Evolutionary conservation across 2,113 vertebrate genomes (phyloP).

Genomic region (Pelvicachromis taeniatus): DNA sequence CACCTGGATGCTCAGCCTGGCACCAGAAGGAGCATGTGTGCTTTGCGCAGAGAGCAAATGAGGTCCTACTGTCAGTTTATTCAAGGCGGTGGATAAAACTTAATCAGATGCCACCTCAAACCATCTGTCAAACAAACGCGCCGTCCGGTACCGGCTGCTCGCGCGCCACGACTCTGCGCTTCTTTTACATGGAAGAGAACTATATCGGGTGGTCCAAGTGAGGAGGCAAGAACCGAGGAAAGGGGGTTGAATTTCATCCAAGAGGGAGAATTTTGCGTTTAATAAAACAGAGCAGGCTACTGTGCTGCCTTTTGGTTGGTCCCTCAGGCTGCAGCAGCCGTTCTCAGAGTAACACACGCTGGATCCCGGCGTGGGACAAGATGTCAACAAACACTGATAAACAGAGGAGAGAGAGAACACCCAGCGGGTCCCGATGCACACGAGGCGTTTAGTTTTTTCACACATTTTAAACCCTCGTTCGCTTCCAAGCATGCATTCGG

Average conservation of each 20-base stretch:
- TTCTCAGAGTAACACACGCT: not conserved
- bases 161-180: not conserved
- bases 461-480: not conserved
- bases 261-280: not conserved
- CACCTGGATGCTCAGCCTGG: not conserved
- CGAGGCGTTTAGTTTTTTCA: not conserved
- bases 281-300: not conserved
- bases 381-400: not conserved
- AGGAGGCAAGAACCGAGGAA: not conserved
- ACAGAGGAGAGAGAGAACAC: not conserved
- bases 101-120: constrained; percentile 54
- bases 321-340: not conserved
- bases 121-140: constrained; percentile 56
- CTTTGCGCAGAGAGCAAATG: not conserved
- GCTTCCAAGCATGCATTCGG: not conserved
- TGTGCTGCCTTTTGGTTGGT: not conserved
- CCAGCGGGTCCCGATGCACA: not conserved
- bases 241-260: not conserved
- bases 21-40: not conserved
- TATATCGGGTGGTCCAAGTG: not conserved
- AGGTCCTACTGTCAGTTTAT: constrained; percentile 39
- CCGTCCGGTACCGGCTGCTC: not conserved
- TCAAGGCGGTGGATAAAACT: constrained; percentile 42
- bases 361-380: not conserved
- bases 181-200: not conserved